Evolutionary conservation across 2,888 invertebrate species (phyloP), one percentile per base, ranked within the genome.

Genomic region (Troglohyphantes excavatus): DNA sequence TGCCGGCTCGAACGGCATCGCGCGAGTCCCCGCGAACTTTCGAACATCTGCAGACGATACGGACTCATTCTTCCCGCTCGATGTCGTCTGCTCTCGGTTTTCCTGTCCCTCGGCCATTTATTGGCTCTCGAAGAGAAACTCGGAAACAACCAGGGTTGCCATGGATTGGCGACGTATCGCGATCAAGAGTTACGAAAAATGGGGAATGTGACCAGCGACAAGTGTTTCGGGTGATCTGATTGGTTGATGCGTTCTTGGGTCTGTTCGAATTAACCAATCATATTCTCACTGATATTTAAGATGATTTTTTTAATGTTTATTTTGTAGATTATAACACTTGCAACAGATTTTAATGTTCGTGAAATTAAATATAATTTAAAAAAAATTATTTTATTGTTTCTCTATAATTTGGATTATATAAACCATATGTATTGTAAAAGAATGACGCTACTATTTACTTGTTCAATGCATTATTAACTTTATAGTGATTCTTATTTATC

Each of bases 1-100:
- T 63, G 78, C 78, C 78, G n/a, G 23, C 5, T 23, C n/a, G 23
- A 43, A 78, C 78, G 33, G 19, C 67, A 53, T 21, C 13, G 53
- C 79, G 68, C 68, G 61, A 61, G 46, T 27, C 59, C 29, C 27
- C 27, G 9, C 46, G 67, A 27, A 73, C 73, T 59, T 68, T 46
- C 65, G 53, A n/a, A 33, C 70, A 46, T 73, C 23, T 27, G n/a
- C 61, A 72, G 82, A 59, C 82, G 73, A 68, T 61, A 67, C 76
- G 33, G 46, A 82, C 73, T 89, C 82, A 89, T 89, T 89, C 82
- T 82, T 89, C 82, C 82, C 88, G 88, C 88, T 75, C 70, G 17
- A 27, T 76, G 68, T 75, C 76, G 46, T 89, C 88, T 89, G 88
- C 70, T 89, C 68, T 43, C 43, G 76, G 39, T 39, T 53, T 53